Conservation (phyloP, 1,140 invertebrate genomes). For the Diorhabda carinulata region DNA sequence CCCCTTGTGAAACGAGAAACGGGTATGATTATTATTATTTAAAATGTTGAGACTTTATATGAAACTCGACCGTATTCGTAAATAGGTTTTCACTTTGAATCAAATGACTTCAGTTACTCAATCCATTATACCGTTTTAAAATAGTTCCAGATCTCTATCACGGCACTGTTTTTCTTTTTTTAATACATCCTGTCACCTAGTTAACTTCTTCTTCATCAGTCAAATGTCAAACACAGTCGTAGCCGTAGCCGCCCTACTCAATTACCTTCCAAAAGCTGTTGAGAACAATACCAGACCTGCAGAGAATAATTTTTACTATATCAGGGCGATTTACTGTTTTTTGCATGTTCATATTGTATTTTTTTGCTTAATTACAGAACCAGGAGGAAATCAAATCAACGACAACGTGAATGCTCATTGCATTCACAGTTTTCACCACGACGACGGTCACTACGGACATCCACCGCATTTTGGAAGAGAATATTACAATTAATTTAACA, state of each 20-base stretch:
- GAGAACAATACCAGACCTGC: too few species aligned
- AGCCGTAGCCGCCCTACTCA: too few species aligned
- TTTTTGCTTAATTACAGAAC: too few species aligned
- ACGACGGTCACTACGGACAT: conserved; percentile 1
- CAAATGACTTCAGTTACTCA: too few species aligned
- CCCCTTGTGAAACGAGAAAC: background rate
- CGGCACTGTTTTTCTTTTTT: too few species aligned
- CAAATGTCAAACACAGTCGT: background rate
- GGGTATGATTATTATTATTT: background rate
- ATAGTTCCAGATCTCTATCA: too few species aligned
- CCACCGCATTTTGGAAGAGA: background rate
- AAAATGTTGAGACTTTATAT: background rate
- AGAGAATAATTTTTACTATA: too few species aligned
- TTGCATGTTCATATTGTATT: too few species aligned
- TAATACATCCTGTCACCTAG: background rate
- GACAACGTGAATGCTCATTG: background rate
- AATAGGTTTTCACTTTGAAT: background rate
- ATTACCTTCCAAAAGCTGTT: too few species aligned
- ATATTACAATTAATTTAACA: background rate
- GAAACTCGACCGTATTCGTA: background rate
- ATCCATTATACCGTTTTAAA: too few species aligned
- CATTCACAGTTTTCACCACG: background rate
- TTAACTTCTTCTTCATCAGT: background rate
- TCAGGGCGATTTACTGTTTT: too few species aligned
- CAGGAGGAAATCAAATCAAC: too few species aligned